These are phyloP conservation scores for Desmodus rotundus DNA, from an alignment of 2,113 vertebrate genomes.

Conservation along the genomic window DNA sequence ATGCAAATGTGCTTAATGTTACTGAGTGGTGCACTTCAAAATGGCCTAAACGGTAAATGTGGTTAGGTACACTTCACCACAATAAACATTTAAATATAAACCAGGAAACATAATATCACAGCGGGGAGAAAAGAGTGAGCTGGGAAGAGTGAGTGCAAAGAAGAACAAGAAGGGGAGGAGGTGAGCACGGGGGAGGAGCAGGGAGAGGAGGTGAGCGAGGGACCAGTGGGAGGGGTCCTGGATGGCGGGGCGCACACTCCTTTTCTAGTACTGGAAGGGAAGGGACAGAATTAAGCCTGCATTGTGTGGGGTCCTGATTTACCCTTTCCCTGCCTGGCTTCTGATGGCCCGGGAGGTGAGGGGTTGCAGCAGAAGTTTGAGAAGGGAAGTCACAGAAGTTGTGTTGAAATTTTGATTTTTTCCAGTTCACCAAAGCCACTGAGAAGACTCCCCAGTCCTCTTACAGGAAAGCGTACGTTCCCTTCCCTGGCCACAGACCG, in stretches of 20 bases:
- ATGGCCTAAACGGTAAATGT: background rate
- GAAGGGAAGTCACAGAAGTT: background rate
- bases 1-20: background rate
- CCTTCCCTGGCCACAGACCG: conserved; percentile 50
- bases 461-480: conserved; percentile 54
- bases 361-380: background rate
- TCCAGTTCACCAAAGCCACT: conserved; percentile 56
- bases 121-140: background rate
- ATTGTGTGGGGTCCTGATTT: rapidly evolving
- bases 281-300: background rate
- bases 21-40: background rate
- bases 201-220: background rate
- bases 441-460: conserved; percentile 12
- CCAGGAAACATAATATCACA: no score
- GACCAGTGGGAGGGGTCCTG: rapidly evolving
- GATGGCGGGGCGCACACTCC: rapidly evolving
- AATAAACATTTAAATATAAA: background rate
- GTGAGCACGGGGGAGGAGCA: rapidly evolving
- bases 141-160: no score
- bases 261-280: background rate
- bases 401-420: background rate
- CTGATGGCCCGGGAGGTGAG: no score
- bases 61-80: background rate
- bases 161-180: background rate
- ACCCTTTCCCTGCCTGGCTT: background rate